Base-by-base conservation (phyloP, 2,888 invertebrate genomes). In the Lycaena phlaeas region DNA sequence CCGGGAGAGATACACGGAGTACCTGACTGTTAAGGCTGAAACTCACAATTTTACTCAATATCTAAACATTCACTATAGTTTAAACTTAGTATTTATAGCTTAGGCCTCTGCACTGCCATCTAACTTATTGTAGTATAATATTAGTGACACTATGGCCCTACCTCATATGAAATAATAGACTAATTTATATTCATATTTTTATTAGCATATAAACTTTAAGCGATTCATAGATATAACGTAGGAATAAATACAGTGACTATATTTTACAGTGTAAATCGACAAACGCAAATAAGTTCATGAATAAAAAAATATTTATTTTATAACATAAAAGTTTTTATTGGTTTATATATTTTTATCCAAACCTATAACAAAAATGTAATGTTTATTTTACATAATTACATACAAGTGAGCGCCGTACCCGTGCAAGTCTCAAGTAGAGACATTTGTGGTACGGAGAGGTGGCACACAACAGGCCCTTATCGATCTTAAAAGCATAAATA, bases 201-300 rank as follows among this genome's bases (percentile, higher is more conserved):
- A 77, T 76, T 76, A 59, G 72, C 75, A 75, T 76, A 74, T 62
- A 77, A 74, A 76, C 58, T 68, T 69, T 68, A 75, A 78, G 77
- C 77, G 58, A 64, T 59, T 69, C 72, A 56, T 58, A 59, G 52
- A 60, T 59, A 61, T 55, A 53, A 48, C 40, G 47, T 55, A 53
- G 57, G 70, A 63, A 60, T 68, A 70, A 40, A 40, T 40, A 40
- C 39, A 26, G 39, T 40, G 39, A 40, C 39, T 31, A 40, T 40
- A 40, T 40, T 15, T 40, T 74, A 72, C 72, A 77, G 59, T 68
- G 72, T 69, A 69, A 68, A 54, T 68, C 68, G 68, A 72, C 68
- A 69, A 71, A 71, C 57, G 54, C 52, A 62, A 52, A 46, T 61
- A 66, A 71, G 69, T 70, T 74, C 52, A 59, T 60, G 62, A 72